phyloP scores from a whole-genome alignment of 2,888 invertebrate species.

The Lithophane ornitopus region DNA sequence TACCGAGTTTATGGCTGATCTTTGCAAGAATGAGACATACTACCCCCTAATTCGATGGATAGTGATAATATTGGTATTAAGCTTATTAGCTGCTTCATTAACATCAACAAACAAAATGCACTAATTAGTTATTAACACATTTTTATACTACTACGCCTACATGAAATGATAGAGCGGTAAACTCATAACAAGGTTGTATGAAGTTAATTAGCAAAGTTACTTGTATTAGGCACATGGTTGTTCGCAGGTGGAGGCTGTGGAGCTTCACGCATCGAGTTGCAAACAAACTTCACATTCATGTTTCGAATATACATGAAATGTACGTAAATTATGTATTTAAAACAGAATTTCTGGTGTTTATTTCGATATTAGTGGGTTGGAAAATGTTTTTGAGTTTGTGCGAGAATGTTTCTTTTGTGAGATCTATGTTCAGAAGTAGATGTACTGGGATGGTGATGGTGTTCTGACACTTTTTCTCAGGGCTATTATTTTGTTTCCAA shows the following conservation, averaged over 20 bases:
- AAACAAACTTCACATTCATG: conserved; percentile 56
- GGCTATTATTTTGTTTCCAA: background rate
- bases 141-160: conserved; percentile 28
- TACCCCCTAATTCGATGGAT: background rate
- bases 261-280: conserved; percentile 47
- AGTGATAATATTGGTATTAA: background rate
- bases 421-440: background rate
- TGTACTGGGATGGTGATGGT: background rate
- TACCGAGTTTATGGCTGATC: background rate
- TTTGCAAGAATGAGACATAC: background rate
- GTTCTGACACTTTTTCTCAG: background rate
- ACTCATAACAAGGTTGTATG: conserved; percentile 65
- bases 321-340: conserved; percentile 45
- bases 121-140: conserved; percentile 5
- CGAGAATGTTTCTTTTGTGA: background rate
- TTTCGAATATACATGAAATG: conserved; percentile 44
- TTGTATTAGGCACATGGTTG: conserved; percentile 52
- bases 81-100: background rate
- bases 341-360: conserved; percentile 23
- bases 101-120: background rate
- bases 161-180: conserved; percentile 50
- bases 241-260: conserved; percentile 24
- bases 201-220: conserved; percentile 72
- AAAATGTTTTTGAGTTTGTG: background rate
- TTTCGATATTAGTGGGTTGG: background rate